Percentiles rank a stretch among this genome's conserved stretches.
These are phyloP conservation scores for Mayetiola destructor DNA, from an alignment of 2,888 invertebrate species.

Conservation along the genomic window DNA sequence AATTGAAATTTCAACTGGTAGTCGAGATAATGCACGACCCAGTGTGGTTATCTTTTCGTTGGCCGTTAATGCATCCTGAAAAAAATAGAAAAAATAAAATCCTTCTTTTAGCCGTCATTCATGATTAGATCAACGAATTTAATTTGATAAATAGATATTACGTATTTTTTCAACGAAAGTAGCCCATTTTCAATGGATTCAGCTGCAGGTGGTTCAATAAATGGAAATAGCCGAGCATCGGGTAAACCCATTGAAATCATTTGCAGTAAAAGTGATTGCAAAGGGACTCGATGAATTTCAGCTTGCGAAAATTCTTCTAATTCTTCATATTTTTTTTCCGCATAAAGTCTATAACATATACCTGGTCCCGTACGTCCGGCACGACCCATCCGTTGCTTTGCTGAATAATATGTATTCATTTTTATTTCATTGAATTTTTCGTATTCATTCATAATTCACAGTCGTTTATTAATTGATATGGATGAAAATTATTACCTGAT, in stretches of 20 bases:
- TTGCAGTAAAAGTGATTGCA: constrained; percentile 78
- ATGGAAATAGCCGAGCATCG: constrained; percentile 84
- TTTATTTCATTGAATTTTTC: no score
- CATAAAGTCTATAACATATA: constrained; percentile 79
- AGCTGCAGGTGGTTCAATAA: constrained; percentile 79
- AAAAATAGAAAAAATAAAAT: not conserved
- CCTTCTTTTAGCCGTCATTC: not conserved
- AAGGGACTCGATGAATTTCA: constrained; percentile 84
- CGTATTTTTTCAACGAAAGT: constrained; percentile 73
- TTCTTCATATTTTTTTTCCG: constrained; percentile 62
- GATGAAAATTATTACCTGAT: constrained; percentile 73
- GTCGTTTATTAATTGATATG: no score
- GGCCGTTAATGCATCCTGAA: constrained; percentile 60
- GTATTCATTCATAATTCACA: no score
- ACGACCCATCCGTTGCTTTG: constrained; percentile 86
- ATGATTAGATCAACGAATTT: constrained; percentile 12
- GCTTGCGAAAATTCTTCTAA: constrained; percentile 80
- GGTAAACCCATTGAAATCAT: constrained; percentile 90
- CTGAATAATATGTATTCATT: no score
- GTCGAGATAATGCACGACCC: constrained; percentile 69
- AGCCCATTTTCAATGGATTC: constrained; percentile 78
- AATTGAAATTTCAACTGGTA: constrained; percentile 88
- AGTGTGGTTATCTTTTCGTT: constrained; percentile 72
- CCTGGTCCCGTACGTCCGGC: constrained; percentile 94
- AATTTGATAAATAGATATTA: constrained; percentile 19